phyloP scores from a whole-genome alignment of 1,140 invertebrate genomes.

The Ceratosolen fusciceps region DNA sequence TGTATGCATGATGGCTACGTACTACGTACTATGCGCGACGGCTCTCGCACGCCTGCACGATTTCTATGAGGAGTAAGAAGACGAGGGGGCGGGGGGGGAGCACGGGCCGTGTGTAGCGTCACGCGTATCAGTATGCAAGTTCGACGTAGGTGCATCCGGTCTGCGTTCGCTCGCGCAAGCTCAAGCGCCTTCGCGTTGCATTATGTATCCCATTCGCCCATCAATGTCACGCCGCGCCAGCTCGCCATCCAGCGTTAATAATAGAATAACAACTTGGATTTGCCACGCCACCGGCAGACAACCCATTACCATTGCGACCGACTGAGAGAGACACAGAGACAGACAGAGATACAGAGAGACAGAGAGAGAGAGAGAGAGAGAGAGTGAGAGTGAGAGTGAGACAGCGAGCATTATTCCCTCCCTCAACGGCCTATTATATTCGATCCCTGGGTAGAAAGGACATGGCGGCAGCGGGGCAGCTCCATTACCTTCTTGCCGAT shows the following conservation, averaged over 20 bases:
- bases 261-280: conserved; percentile 65
- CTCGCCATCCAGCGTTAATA: conserved; percentile 57
- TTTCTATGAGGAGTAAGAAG: conserved; percentile 57
- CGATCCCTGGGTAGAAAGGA: no score
- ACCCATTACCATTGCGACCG: not conserved
- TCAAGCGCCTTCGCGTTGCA: conserved; percentile 65
- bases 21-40: conserved; percentile 16
- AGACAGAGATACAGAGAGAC: not conserved
- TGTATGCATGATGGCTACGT: not conserved
- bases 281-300: conserved; percentile 37
- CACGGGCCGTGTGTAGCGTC: not conserved
- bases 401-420: not conserved
- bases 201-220: conserved; percentile 62
- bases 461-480: no score
- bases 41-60: conserved; percentile 58
- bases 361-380: not conserved
- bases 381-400: no score
- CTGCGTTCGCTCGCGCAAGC: conserved; percentile 57
- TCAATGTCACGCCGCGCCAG: conserved; percentile 53
- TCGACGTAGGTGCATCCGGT: conserved; percentile 66
- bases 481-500: no score
- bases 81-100: no score
- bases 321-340: not conserved
- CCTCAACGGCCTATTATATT: not conserved
- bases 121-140: conserved; percentile 65